Conservation (phyloP, 1,140 invertebrate genomes). For the Penaeus vannamei region DNA sequence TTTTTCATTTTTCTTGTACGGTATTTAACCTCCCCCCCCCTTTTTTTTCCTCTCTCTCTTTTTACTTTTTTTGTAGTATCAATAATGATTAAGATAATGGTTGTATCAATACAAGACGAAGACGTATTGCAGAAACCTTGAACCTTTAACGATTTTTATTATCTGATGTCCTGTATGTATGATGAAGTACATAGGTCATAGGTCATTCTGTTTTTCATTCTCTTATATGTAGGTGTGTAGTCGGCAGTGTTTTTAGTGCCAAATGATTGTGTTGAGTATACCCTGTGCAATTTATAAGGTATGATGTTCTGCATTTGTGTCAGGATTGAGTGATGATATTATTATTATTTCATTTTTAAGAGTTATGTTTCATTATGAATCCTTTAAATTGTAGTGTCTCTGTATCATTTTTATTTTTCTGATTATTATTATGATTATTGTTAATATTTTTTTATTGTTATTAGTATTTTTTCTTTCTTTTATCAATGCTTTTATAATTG, state of each 20-base stretch:
- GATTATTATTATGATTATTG: too few species aligned
- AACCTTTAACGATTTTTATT: too few species aligned
- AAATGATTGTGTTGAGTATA: conserved; percentile 22
- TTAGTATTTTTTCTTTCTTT: too few species aligned
- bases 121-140: not conserved
- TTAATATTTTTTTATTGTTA: too few species aligned
- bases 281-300: not conserved
- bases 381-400: too few species aligned
- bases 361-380: too few species aligned
- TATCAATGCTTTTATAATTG: too few species aligned
- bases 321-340: not conserved
- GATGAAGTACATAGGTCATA: too few species aligned
- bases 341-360: not conserved
- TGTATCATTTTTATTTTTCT: too few species aligned
- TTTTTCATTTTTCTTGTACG: not conserved
- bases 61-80: not conserved
- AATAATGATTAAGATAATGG: not conserved
- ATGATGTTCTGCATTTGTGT: conserved; percentile 20
- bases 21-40: not conserved
- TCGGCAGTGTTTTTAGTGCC: conserved; percentile 47
- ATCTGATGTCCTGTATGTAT: too few species aligned
- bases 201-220: conserved; percentile 4
- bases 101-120: not conserved
- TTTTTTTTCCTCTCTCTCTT: too few species aligned
- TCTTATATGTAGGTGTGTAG: not conserved